phyloP scores from a whole-genome alignment of 2,113 vertebrate genomes.

The Prunella himalayana region DNA sequence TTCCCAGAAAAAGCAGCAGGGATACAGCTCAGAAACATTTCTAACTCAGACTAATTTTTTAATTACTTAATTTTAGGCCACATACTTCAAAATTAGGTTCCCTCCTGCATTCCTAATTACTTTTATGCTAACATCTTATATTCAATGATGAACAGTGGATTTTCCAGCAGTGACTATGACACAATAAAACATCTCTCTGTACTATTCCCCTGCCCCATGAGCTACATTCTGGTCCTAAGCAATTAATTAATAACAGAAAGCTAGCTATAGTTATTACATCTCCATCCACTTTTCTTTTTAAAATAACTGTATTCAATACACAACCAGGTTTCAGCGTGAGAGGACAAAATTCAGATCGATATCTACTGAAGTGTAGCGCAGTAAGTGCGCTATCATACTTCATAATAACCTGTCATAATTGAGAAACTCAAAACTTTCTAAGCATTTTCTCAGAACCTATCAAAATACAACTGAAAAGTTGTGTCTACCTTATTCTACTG shows the following conservation, averaged over 20 bases:
- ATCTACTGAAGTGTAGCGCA: not conserved
- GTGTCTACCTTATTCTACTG: not conserved
- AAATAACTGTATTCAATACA: not conserved
- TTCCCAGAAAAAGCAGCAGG: constrained; percentile 11
- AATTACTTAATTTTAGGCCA: constrained; percentile 24
- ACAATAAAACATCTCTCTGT: not conserved
- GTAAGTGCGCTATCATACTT: fast-evolving
- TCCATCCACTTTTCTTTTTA: not conserved
- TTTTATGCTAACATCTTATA: not conserved
- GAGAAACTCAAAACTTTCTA: not conserved
- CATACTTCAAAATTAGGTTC: constrained; percentile 6
- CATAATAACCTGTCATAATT: not conserved
- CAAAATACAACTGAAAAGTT: not conserved
- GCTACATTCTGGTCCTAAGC: not conserved
- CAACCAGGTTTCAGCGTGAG: not conserved
- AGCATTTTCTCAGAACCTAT: not conserved
- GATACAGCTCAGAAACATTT: not conserved
- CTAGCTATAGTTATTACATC: not conserved
- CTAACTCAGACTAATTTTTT: not conserved
- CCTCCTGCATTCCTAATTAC: not conserved
- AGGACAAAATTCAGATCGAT: not conserved
- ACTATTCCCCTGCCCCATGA: not conserved
- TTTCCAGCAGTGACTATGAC: not conserved
- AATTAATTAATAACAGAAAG: constrained; percentile 23
- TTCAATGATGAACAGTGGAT: not conserved